Evolutionary conservation across 2,797 vertebrate species (phyloP).

Genomic region (Galagoides demidoff): DNA sequence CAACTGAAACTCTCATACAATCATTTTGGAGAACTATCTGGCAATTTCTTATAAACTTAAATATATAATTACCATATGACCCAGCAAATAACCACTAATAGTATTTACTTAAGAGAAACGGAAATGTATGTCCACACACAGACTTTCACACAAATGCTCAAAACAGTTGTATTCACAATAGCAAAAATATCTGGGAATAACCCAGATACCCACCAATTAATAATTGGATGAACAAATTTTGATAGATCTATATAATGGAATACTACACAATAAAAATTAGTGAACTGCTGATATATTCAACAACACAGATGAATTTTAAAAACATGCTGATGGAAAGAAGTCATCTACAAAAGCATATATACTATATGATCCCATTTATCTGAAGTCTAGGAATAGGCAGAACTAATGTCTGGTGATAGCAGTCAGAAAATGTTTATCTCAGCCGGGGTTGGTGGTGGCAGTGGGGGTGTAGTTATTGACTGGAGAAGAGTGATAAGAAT

Average conservation of each 20-base stretch:
- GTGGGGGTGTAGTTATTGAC: background rate
- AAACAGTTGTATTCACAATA: conserved; percentile 8
- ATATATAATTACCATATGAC: background rate
- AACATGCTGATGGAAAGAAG: conserved; percentile 4
- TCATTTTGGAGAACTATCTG: background rate
- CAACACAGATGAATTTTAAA: background rate
- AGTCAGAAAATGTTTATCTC: background rate
- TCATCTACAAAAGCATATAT: background rate
- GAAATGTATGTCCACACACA: background rate
- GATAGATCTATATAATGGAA: background rate
- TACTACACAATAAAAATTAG: background rate
- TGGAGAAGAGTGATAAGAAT: background rate
- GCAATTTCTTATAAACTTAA: background rate
- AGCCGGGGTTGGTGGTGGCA: background rate
- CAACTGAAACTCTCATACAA: background rate
- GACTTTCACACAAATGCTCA: background rate
- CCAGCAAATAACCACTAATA: background rate
- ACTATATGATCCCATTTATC: background rate
- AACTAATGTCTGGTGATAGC: background rate
- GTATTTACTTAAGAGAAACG: conserved; percentile 21
- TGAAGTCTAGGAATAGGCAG: conserved; percentile 16
- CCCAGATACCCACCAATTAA: background rate
- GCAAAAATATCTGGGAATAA: background rate
- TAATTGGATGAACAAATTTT: background rate
- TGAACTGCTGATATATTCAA: background rate